A percentile compares a stretch with the other conserved stretches of the same genome.
Conservation (phyloP, 92 coral and sea anemone species). For the Epizoanthus scotinus region DNA sequence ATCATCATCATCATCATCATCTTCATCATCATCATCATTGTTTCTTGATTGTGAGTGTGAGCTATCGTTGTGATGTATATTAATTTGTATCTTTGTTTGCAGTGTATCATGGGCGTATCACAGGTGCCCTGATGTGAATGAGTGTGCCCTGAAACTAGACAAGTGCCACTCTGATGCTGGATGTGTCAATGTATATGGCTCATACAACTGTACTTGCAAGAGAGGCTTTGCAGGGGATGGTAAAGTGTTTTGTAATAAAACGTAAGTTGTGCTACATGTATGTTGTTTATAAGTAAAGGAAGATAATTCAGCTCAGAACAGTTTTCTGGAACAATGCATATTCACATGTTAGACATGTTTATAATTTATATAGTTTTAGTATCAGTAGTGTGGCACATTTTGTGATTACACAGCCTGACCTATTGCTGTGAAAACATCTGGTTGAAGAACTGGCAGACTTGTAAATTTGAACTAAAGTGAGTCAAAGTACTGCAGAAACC, state of each 20-base stretch:
- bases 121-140: constrained; percentile 89
- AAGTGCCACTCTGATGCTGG: constrained; percentile 80
- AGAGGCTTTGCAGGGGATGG: constrained; percentile 93
- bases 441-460: too few species aligned
- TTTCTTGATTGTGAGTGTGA: not conserved
- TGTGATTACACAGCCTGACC: too few species aligned
- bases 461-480: too few species aligned
- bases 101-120: constrained; percentile 86
- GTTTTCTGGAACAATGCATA: too few species aligned
- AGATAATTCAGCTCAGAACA: too few species aligned
- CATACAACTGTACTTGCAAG: constrained; percentile 80
- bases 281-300: not conserved
- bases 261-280: constrained; percentile 69
- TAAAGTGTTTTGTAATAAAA: constrained; percentile 65
- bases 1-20: too few species aligned
- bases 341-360: too few species aligned
- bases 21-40: too few species aligned
- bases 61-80: not conserved
- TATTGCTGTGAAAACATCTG: too few species aligned
- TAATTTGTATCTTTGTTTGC: not conserved
- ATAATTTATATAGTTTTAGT: too few species aligned
- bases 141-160: constrained; percentile 75
- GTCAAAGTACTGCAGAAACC: too few species aligned
- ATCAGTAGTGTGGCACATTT: too few species aligned
- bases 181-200: constrained; percentile 70